Percentiles rank a stretch among this genome's conserved stretches.
Evolutionary conservation across 1,140 invertebrate species (phyloP).

Genomic region (Atta cephalotes): DNA sequence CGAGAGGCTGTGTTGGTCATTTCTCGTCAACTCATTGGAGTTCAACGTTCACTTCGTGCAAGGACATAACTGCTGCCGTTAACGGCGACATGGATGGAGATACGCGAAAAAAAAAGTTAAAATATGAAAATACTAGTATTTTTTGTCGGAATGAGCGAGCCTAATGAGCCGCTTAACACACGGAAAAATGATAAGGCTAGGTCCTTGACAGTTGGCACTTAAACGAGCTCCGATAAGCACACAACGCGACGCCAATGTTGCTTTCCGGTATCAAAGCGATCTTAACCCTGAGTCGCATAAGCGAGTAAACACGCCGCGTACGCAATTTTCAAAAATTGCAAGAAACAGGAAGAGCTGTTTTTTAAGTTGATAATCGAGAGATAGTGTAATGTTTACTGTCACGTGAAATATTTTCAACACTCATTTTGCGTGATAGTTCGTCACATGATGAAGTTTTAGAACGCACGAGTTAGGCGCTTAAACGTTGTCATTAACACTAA

Average conservation of each 20-base stretch:
- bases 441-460: not conserved
- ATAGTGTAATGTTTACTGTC: not conserved
- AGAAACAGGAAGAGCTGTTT: conserved; percentile 10
- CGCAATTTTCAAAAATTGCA: not conserved
- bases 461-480: not conserved
- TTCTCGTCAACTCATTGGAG: conserved; percentile 46
- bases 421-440: not conserved
- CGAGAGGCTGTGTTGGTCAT: conserved; percentile 40
- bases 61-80: conserved; percentile 64
- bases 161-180: conserved; percentile 26
- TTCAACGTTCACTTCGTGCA: conserved; percentile 74
- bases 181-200: conserved; percentile 64
- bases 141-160: conserved; percentile 1
- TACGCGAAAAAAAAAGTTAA: conserved; percentile 15
- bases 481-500: not conserved
- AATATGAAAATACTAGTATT: conserved; percentile 43
- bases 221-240: conserved; percentile 56
- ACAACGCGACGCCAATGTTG: not conserved
- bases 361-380: conserved; percentile 27
- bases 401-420: not conserved
- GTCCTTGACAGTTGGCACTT: conserved; percentile 63
- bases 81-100: not conserved
- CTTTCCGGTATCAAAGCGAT: conserved; percentile 51
- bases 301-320: not conserved
- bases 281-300: conserved; percentile 26